Evolutionary conservation across 2,113 vertebrate species (phyloP), one percentile per base, ranked within the genome.

Genomic region (Microtus oregoni): DNA sequence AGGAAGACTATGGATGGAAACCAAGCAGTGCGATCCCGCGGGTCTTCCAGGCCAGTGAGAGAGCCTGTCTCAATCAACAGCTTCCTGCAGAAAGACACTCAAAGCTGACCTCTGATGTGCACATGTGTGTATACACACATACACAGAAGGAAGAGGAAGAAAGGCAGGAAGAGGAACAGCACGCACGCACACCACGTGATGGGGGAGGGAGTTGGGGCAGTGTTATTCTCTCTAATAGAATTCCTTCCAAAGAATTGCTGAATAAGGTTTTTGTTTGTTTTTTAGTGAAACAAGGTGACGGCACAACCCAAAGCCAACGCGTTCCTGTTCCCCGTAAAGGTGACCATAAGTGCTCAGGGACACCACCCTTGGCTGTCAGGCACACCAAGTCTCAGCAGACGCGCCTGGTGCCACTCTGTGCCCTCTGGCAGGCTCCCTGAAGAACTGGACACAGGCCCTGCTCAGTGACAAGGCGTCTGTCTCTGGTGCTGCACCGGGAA

Each of bases 401-500:
- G 35, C 41, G 24, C 47, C 65, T 50, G 20, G 28, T n/a, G 7
- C 12, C 9, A 0, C n/a, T 87, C 89, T 89, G 55, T 78, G 73
- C 81, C 81, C 86, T 63, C 77, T 28, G 58, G 89, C 61, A n/a
- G 76, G 12, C 83, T 22, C 61, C 86, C 86, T 38, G 90, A 35
- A 67, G 83, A 94, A 19, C 70, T 94, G 94, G 94, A 89, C 5
- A 10, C 63, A 5, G 92, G 92, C 88, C 87, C 70, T 93, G 63
- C 24, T 10, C 10, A 30, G 78, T 97, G 94, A 97, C 63, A 2
- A 81, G 87, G 83, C 73, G 0, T 41, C 90, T 91, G 0, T n/a
- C 90, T 91, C 88, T 47, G 2, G 4, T 0, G 67, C 67, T 7
- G 32, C 38, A 2, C 73, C 52, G 24, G 67, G 96, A 79, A 63